phyloP scores from a whole-genome alignment of 2,797 vertebrate genomes.

The Sebastes steindachneri region DNA sequence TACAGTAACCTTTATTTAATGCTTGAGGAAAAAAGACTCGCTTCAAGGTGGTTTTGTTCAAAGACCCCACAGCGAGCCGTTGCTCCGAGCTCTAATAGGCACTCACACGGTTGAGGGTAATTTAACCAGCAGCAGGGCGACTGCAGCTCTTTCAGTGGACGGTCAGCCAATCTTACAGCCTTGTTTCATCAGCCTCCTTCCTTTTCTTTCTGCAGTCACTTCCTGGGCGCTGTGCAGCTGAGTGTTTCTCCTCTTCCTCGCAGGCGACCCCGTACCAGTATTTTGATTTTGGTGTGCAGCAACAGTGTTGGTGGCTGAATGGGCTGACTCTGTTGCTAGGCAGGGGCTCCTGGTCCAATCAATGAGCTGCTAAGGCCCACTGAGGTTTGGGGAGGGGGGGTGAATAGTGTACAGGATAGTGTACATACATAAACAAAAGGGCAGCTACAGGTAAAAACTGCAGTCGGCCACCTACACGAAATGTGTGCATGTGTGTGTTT shows the following conservation, averaged over 20 bases:
- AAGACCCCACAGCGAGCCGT: background rate
- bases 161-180: slow-evolving; percentile 31
- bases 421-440: background rate
- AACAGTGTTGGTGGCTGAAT: slow-evolving; percentile 42
- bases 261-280: slow-evolving; percentile 8
- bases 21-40: background rate
- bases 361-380: slow-evolving; percentile 53
- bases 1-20: background rate
- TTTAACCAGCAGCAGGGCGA: background rate
- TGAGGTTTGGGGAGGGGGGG: background rate
- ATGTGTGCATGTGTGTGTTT: background rate
- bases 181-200: slow-evolving; percentile 38
- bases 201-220: background rate
- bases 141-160: background rate
- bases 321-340: slow-evolving; percentile 68
- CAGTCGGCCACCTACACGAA: background rate
- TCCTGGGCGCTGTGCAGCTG: slow-evolving; percentile 1
- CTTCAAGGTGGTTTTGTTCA: slow-evolving; percentile 20
- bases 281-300: slow-evolving; percentile 44
- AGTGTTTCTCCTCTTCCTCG: slow-evolving; percentile 3
- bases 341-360: slow-evolving; percentile 64
- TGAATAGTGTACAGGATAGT: slow-evolving; percentile 1
- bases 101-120: background rate
- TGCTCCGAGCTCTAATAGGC: slow-evolving; percentile 11
- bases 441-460: background rate